These are phyloP conservation scores for Macaca nemestrina DNA, from an alignment of 2,113 vertebrate species.

Conservation along the genomic window DNA sequence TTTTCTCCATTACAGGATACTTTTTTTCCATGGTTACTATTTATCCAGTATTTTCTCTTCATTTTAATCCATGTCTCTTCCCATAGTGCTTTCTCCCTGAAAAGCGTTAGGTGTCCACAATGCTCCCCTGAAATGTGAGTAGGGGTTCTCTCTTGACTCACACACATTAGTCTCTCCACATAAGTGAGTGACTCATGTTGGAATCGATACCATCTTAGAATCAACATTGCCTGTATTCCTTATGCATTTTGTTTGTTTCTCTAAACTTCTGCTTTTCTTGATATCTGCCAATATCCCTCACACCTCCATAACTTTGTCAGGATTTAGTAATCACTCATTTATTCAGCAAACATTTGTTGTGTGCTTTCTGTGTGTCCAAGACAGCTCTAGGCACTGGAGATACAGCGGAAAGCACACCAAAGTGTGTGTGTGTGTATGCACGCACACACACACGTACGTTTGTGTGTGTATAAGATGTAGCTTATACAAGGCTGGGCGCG, in stretches of 20 bases:
- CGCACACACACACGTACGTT: no score
- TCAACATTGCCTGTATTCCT: background rate
- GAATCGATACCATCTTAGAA: fast-evolving
- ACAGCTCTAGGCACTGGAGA: background rate
- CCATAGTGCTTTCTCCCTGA: background rate
- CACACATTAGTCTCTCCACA: background rate
- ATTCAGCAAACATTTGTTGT: background rate
- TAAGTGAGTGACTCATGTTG: fast-evolving
- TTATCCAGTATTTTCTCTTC: background rate
- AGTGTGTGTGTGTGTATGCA: background rate
- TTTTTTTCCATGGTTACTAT: background rate
- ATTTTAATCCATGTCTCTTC: background rate
- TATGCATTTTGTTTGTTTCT: constrained; percentile 16
- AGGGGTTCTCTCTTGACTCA: background rate
- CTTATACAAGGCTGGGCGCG: background rate
- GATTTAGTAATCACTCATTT: background rate
- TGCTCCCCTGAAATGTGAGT: no score
- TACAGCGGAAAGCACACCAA: background rate
- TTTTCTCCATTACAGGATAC: background rate
- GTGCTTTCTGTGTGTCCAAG: background rate
- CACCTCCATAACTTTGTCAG: background rate
- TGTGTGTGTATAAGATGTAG: background rate
- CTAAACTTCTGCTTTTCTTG: background rate
- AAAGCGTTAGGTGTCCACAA: fast-evolving
- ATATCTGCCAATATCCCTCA: background rate